Evolutionary conservation across 2,797 vertebrate species (phyloP).

Genomic region (Poecilia velifera): DNA sequence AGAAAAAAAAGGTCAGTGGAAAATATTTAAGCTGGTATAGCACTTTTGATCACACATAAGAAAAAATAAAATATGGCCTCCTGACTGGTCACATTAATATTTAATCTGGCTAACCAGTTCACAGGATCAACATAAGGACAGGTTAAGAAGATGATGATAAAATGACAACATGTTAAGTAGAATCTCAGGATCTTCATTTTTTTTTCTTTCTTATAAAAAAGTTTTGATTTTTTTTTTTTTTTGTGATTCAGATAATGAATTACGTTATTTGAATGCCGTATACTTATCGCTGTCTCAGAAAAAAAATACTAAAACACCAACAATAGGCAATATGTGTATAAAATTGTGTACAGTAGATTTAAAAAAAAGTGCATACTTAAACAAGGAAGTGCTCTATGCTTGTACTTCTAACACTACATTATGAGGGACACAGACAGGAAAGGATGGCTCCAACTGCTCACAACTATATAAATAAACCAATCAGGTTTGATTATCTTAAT

Average conservation of each 20-base stretch:
- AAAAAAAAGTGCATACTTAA: neutral
- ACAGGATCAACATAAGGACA: neutral
- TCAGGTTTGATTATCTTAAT: neutral
- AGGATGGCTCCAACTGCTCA: neutral
- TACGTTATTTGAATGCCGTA: neutral
- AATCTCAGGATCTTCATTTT: neutral
- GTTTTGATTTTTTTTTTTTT: neutral
- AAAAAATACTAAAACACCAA: neutral
- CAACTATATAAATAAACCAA: neutral
- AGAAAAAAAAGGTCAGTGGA: neutral
- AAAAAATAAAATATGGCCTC: neutral
- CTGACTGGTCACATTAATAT: neutral
- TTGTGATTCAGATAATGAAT: neutral
- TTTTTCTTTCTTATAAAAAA: neutral
- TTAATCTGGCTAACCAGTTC: neutral
- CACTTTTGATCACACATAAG: neutral
- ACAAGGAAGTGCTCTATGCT: neutral
- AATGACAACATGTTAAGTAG: neutral
- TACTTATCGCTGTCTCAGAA: neutral
- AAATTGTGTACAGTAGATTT: no score
- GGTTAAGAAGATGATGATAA: neutral
- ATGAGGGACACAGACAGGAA: neutral
- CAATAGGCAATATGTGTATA: no score
- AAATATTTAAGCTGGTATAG: neutral
- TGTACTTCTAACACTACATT: neutral